Percentiles rank a stretch among this genome's conserved stretches.
These are phyloP conservation scores for Hemibagrus guttatus DNA, from an alignment of 2,797 vertebrate genomes.

Conservation along the genomic window DNA sequence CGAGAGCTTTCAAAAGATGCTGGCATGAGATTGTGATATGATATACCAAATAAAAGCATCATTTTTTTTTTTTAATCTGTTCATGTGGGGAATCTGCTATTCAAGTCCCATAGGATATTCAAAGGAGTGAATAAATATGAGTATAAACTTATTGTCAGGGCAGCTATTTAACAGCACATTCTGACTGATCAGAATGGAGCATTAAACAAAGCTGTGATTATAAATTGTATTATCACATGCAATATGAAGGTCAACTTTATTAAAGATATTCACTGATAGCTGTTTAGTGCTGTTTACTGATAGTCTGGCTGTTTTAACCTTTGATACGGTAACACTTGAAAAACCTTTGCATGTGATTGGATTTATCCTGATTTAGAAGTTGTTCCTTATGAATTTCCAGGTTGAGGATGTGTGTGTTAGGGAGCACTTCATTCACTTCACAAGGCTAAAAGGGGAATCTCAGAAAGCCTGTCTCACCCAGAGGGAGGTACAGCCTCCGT, in stretches of 20 bases:
- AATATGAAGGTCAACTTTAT: not conserved
- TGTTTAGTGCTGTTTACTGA: not conserved
- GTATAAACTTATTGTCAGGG: not conserved
- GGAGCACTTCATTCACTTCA: slow-evolving; percentile 27
- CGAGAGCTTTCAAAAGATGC: not conserved
- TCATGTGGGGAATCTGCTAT: no score
- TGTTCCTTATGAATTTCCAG: not conserved
- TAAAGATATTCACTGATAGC: not conserved
- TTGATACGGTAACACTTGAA: not conserved
- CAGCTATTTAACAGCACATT: not conserved
- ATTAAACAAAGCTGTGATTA: not conserved
- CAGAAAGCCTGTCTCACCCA: slow-evolving; percentile 9
- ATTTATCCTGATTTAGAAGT: not conserved
- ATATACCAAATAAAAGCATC: not conserved
- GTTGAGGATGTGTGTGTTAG: not conserved
- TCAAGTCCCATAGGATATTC: not conserved
- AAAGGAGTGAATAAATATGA: not conserved
- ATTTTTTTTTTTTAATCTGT: not conserved
- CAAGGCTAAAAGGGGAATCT: slow-evolving; percentile 29
- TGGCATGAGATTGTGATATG: not conserved
- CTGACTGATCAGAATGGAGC: not conserved
- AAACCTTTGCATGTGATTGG: not conserved
- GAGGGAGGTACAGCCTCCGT: slow-evolving; percentile 19
- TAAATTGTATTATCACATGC: not conserved
- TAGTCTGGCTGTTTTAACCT: not conserved